Evolutionary conservation across 2,888 invertebrate genomes (phyloP), one percentile per base, ranked within the genome.

Genomic region (Drosophila dives): DNA sequence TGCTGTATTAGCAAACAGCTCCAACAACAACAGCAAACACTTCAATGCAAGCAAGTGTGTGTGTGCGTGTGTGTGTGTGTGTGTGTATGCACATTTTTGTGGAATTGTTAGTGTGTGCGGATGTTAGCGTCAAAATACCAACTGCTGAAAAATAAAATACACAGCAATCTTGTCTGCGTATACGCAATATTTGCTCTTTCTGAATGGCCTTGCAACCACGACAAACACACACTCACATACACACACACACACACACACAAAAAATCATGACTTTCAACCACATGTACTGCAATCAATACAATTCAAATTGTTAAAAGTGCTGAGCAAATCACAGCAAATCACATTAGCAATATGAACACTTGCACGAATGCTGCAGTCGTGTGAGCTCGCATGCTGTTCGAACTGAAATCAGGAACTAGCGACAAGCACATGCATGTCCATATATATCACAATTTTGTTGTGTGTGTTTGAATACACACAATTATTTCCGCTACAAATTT

Each of bases 161-260:
- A 72, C 67, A 75, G 75, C 79, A 79, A 63, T 63, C 75, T 75
- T 64, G 75, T 65, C 64, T 78, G 74, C 79, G 79, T 79, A 77
- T 78, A 75, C 79, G 77, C 62, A 77, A 78, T 79, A 71, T 77
- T 67, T 75, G 65, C 26, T 49, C 50, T 23, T 48, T 36, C 38
- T 10, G 53, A 40, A 11, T 61, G 62, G 64, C 62, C 75, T 65
- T 71, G 74, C 42, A 58, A 8, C 65, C 38, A 36, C 10, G 17
- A 45, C n/a, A 63, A 26, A 32, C n/a, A 38, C 38, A 53, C 17
- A 29, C 45, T 23, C 36, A 20, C n/a, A 33, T 36, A 20, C n/a
- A 26, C 29, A 33, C 36, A 17, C 8, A 17, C 20, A 11, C 53
- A 26, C 29, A 33, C 26, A 49, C 23, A 6, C 29, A 29, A 5